These are phyloP conservation scores for Psophia crepitans DNA, from an alignment of 2,113 vertebrate genomes.

Conservation along the genomic window DNA sequence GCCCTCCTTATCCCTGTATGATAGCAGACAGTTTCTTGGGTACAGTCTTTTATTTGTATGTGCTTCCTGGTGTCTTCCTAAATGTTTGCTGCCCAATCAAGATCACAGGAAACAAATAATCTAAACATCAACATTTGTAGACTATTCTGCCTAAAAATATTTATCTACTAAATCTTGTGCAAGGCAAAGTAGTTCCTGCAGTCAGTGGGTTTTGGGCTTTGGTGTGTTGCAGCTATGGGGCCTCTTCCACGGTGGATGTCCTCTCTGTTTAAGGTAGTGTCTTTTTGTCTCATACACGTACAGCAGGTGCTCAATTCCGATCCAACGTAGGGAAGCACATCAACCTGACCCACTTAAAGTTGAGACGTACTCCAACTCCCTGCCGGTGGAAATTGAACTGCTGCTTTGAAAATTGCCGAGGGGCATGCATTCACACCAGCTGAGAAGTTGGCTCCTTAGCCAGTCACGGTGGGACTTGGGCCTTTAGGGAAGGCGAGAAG, in stretches of 20 bases:
- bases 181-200: neutral
- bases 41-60: neutral
- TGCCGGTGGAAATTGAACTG: neutral
- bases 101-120: neutral
- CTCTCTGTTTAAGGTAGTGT: neutral
- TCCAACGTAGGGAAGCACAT: neutral
- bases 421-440: neutral
- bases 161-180: no score
- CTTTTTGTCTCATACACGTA: accelerated
- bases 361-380: neutral
- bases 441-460: neutral
- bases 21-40: neutral
- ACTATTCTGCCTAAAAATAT: neutral
- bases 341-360: neutral
- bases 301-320: neutral
- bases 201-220: neutral
- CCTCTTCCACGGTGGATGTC: neutral
- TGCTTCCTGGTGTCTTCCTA: neutral
- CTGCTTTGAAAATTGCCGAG: neutral
- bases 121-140: neutral
- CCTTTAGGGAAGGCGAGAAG: neutral
- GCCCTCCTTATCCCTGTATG: neutral
- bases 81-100: neutral
- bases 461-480: neutral
- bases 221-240: neutral